Conservation (phyloP, 2,113 vertebrate genomes). For the Pterophyllum scalare region DNA sequence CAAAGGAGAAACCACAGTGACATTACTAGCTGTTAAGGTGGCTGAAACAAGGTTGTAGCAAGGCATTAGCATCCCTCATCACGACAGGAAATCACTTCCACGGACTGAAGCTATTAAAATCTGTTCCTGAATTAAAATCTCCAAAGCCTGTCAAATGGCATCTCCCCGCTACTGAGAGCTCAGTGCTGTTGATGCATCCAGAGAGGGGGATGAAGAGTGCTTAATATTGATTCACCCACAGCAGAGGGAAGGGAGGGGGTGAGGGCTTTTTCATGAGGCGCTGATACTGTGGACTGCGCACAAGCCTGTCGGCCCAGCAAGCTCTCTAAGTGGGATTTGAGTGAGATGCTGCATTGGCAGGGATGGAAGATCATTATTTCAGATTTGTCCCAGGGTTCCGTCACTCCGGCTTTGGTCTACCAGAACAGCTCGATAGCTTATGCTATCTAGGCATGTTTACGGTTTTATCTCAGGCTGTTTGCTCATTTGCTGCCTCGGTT, state of each 20-base stretch:
- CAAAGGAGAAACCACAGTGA: constrained; percentile 11
- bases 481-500: neutral
- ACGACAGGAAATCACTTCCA: constrained; percentile 66
- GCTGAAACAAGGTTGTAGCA: constrained; percentile 48
- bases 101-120: constrained; percentile 63
- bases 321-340: constrained; percentile 53
- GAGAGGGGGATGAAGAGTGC: constrained; percentile 53
- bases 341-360: constrained; percentile 47
- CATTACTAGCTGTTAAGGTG: constrained; percentile 58
- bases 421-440: neutral
- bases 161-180: constrained; percentile 31
- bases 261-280: neutral
- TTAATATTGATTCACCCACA: constrained; percentile 69
- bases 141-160: constrained; percentile 58
- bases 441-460: constrained; percentile 14
- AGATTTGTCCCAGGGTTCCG: constrained; percentile 49
- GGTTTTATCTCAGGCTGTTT: neutral
- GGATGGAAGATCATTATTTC: constrained; percentile 53
- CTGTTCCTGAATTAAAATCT: constrained; percentile 65
- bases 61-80: constrained; percentile 63
- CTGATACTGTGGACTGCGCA: constrained; percentile 12
- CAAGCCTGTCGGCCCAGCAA: constrained; percentile 1
- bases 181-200: constrained; percentile 47
- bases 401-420: constrained; percentile 43
- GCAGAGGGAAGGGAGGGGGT: neutral